Base-by-base conservation (phyloP, 2,888 invertebrate genomes). In the Anarsia innoxiella region DNA sequence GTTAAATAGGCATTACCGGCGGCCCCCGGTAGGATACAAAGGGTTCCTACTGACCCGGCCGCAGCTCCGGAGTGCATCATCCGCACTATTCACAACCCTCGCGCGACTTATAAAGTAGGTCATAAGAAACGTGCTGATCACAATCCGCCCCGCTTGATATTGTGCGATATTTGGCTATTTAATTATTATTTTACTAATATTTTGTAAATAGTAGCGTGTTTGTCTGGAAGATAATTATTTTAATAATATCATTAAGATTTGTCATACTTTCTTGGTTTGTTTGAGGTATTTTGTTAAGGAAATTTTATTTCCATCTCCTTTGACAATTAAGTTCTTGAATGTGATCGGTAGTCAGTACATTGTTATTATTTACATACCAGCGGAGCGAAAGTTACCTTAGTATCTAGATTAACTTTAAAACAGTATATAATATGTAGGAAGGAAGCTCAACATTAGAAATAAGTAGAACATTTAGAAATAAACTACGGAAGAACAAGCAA, bases 111-210 rank as follows among this genome's bases (percentile, higher is more conserved):
- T 36, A 40, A 55, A 59, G 51, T 73, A 71, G 57, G 59, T 77
- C 77, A 79, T 79, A 78, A 77, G 76, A 78, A 75, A 68, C 60
- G 61, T 70, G 60, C 64, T 56, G 54, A 68, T 65, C 66, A 73
- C 69, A 51, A 52, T 51, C 44, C 47, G 49, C 59, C 46, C 64
- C 59, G 58, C 56, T 60, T 51, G 45, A n/a, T n/a, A n/a, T n/a
- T n/a, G n/a, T n/a, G n/a, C n/a, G n/a, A n/a, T n/a, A n/a, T n/a
- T n/a, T n/a, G n/a, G n/a, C n/a, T n/a, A n/a, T n/a, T n/a, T n/a
- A n/a, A n/a, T n/a, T n/a, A n/a, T n/a, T n/a, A n/a, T n/a, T n/a
- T n/a, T n/a, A n/a, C n/a, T n/a, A n/a, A n/a, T n/a, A n/a, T n/a
- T n/a, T n/a, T n/a, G n/a, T n/a, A n/a, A n/a, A n/a, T n/a, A n/a